Conservation (phyloP, 2,797 vertebrate species). For the Petrocephalus sullivani region DNA sequence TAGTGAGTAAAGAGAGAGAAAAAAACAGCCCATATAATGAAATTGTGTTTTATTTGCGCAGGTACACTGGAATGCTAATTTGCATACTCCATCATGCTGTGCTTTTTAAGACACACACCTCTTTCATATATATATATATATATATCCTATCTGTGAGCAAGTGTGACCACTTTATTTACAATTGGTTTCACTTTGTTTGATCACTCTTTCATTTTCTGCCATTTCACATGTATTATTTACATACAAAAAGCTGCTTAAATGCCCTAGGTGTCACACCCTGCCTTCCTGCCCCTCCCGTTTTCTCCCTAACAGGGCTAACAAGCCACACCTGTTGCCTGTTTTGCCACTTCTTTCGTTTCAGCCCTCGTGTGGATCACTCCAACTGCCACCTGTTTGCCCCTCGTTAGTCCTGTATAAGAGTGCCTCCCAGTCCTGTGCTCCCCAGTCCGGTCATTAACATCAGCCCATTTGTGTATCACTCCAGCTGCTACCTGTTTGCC, state of each 20-base stretch:
- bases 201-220: not conserved
- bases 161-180: not conserved
- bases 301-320: too few species aligned
- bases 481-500: too few species aligned
- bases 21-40: not conserved
- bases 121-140: not conserved
- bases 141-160: not conserved
- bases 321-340: too few species aligned
- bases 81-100: not conserved
- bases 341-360: too few species aligned
- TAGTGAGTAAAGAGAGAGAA: not conserved
- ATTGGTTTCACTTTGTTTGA: not conserved
- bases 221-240: not conserved
- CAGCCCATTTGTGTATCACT: too few species aligned
- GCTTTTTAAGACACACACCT: not conserved
- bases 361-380: too few species aligned
- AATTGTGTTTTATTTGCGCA: not conserved
- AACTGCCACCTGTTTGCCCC: too few species aligned
- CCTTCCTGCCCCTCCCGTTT: too few species aligned
- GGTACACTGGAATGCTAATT: not conserved
- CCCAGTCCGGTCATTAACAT: too few species aligned
- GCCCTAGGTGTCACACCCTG: not conserved
- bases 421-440: too few species aligned
- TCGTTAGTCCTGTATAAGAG: too few species aligned
- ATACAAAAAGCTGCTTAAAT: not conserved